A percentile compares a stretch with the other conserved stretches of the same genome.
Conservation (phyloP, 2,113 vertebrate genomes). For the Siniperca chuatsi region DNA sequence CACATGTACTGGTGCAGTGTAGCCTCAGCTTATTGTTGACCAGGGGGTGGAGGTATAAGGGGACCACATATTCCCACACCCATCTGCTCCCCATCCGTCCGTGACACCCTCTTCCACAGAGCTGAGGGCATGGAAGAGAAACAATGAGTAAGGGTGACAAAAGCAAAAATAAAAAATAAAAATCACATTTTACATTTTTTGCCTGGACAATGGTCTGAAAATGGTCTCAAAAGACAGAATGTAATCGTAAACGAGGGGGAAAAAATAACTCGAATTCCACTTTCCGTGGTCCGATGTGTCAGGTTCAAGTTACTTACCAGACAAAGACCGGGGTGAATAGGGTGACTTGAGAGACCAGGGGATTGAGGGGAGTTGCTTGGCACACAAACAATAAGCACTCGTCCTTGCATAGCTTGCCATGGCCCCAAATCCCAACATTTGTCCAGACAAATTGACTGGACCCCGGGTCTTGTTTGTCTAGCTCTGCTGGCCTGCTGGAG, state of each 20-base stretch:
- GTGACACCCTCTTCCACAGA: conserved; percentile 16
- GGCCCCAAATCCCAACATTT: conserved; percentile 85
- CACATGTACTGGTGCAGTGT: conserved; percentile 74
- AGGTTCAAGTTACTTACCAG: conserved; percentile 75
- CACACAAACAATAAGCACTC: conserved; percentile 83
- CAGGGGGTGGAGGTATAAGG: conserved; percentile 8
- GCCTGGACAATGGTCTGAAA: background rate
- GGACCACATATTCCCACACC: background rate
- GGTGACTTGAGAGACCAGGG: conserved; percentile 67
- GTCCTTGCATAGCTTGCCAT: conserved; percentile 62
- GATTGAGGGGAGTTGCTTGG: conserved; percentile 74
- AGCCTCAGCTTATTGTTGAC: conserved; percentile 70
- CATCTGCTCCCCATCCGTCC: conserved; percentile 37
- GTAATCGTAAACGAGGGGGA: background rate
- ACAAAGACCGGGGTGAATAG: conserved; percentile 77
- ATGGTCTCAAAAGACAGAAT: background rate
- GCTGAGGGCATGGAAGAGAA: conserved; percentile 10
- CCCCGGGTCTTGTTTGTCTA: conserved; percentile 82
- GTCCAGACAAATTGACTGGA: conserved; percentile 85
- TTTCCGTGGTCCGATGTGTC: conserved; percentile 62
- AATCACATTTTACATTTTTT: conserved; percentile 38
- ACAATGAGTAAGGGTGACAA: background rate
- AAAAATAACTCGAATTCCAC: conserved; percentile 22
- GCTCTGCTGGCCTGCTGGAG: conserved; percentile 64
- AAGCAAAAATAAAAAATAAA: conserved; percentile 2